These are phyloP conservation scores for Athene noctua DNA, from an alignment of 2,113 vertebrate species.

Conservation along the genomic window DNA sequence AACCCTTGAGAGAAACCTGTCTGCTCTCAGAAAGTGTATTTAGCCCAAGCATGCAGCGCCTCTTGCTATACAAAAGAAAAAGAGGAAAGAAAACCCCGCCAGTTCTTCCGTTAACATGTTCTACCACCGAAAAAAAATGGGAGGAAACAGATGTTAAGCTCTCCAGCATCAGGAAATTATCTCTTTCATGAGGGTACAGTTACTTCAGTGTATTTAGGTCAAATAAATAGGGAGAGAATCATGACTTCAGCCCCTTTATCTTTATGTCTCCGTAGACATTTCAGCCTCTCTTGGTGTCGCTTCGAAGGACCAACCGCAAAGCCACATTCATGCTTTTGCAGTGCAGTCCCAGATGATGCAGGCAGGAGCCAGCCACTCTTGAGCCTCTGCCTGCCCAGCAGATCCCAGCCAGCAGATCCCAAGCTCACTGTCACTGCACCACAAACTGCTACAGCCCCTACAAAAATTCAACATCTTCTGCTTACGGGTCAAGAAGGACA, in stretches of 20 bases:
- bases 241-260: neutral
- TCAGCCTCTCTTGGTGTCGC: neutral
- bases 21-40: conserved; percentile 21
- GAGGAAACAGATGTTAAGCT: conserved; percentile 73
- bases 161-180: conserved; percentile 57
- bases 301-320: neutral
- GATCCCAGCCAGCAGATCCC: neutral
- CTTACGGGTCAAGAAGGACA: accelerated
- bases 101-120: conserved; percentile 60
- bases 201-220: conserved; percentile 45
- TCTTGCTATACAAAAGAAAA: conserved; percentile 57
- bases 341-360: neutral
- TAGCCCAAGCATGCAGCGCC: conserved; percentile 19
- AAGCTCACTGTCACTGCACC: too few relatives aligned
- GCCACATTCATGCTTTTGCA: accelerated
- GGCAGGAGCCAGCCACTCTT: neutral
- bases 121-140: conserved; percentile 36
- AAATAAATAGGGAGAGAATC: conserved; percentile 31
- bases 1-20: conserved; percentile 64
- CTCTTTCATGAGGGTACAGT: conserved; percentile 54
- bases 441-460: neutral
- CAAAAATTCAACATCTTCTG: neutral
- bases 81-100: conserved; percentile 63
- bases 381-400: neutral
- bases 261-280: neutral